These are phyloP conservation scores for Burhinus oedicnemus DNA, from an alignment of 2,113 vertebrate species.

Conservation along the genomic window DNA sequence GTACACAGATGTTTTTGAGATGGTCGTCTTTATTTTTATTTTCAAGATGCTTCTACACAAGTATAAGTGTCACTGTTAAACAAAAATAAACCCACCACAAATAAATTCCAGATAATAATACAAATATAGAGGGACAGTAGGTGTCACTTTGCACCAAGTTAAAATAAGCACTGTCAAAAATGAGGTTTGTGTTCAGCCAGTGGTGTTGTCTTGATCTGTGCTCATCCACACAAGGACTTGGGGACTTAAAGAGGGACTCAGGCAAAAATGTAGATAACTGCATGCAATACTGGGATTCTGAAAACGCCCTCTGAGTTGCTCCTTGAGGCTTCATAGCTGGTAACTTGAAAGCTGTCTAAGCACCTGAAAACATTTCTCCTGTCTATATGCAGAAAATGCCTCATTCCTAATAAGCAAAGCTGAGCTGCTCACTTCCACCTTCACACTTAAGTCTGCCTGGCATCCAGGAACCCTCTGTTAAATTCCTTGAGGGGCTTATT, in stretches of 20 bases:
- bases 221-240: neutral
- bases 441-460: neutral
- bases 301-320: neutral
- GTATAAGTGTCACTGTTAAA: conserved; percentile 23
- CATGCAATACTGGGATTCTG: neutral
- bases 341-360: neutral
- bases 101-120: conserved; percentile 28
- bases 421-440: neutral
- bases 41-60: conserved; percentile 34
- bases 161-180: conserved; percentile 5
- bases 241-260: neutral
- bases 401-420: neutral
- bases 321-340: neutral
- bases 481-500: neutral
- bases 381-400: neutral
- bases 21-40: conserved; percentile 15
- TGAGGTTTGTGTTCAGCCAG: neutral
- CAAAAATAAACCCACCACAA: conserved; percentile 21
- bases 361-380: neutral
- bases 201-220: neutral
- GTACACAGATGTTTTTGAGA: conserved; percentile 54
- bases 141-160: conserved; percentile 36
- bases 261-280: neutral
- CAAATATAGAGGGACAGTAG: conserved; percentile 41
- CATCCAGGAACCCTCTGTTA: neutral